phyloP scores from a whole-genome alignment of 2,888 invertebrate genomes.

The Ephialtes manifestator region DNA sequence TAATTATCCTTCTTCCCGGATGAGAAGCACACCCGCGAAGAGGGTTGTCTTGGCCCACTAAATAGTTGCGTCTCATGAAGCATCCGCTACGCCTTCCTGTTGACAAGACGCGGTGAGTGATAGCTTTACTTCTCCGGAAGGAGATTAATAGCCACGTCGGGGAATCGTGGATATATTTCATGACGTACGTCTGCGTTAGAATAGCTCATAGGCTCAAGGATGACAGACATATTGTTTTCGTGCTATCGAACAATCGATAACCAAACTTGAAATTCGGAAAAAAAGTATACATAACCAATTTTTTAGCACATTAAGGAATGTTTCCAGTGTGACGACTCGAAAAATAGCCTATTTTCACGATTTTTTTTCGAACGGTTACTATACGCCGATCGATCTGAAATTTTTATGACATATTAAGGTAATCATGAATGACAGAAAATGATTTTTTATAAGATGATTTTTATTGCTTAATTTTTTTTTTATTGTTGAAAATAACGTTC shows the following conservation, averaged over 20 bases:
- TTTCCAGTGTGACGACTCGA: too few relatives aligned
- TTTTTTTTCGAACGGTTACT: too few relatives aligned
- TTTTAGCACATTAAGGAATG: neutral
- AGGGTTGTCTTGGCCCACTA: slow-evolving; percentile 36
- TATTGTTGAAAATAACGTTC: too few relatives aligned
- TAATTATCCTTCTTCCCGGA: slow-evolving; percentile 58
- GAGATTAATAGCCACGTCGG: slow-evolving; percentile 53
- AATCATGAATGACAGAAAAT: too few relatives aligned
- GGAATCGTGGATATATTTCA: neutral
- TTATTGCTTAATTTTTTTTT: too few relatives aligned
- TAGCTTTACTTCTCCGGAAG: slow-evolving; percentile 51
- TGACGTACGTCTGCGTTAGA: neutral
- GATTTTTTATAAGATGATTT: too few relatives aligned
- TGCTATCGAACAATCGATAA: neutral
- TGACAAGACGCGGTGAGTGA: slow-evolving; percentile 55
- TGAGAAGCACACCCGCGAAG: slow-evolving; percentile 30
- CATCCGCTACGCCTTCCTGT: slow-evolving; percentile 35
- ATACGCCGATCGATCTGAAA: too few relatives aligned
- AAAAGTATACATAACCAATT: neutral
- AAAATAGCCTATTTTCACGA: too few relatives aligned
- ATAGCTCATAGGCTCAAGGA: neutral
- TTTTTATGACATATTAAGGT: too few relatives aligned
- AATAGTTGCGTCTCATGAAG: slow-evolving; percentile 62
- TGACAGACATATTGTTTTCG: neutral
- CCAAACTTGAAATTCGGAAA: neutral